phyloP scores from a whole-genome alignment of 2,797 vertebrate genomes.

The Hydrocynus forskahlii region DNA sequence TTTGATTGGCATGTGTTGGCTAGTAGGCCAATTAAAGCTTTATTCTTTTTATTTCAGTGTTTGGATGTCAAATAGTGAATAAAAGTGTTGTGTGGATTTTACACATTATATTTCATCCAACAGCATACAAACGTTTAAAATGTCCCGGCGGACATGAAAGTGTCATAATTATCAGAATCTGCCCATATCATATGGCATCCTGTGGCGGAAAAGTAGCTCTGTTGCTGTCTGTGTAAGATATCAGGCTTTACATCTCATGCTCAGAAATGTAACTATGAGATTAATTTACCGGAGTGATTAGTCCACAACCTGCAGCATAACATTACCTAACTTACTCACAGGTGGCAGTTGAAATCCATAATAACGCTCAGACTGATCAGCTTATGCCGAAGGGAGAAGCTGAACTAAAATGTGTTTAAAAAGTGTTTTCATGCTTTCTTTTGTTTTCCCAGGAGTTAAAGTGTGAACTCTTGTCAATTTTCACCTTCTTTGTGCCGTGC shows the following conservation, averaged over 20 bases:
- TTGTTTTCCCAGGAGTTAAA: background rate
- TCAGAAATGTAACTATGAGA: background rate
- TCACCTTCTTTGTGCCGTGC: background rate
- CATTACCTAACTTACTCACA: conserved; percentile 32
- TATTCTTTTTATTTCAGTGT: too few relatives aligned
- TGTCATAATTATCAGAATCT: background rate
- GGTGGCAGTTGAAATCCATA: conserved; percentile 54
- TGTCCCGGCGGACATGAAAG: too few relatives aligned
- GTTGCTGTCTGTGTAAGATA: background rate
- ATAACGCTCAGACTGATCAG: conserved; percentile 21
- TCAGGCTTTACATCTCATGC: background rate
- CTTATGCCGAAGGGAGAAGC: background rate
- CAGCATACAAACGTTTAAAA: too few relatives aligned
- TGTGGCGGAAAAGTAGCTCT: background rate
- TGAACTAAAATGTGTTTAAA: background rate
- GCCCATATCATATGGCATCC: background rate
- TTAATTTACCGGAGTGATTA: background rate
- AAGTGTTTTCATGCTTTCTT: background rate
- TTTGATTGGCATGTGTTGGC: too few relatives aligned
- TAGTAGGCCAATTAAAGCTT: too few relatives aligned
- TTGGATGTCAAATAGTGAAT: too few relatives aligned
- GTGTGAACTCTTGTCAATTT: background rate
- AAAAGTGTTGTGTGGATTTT: too few relatives aligned
- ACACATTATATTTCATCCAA: too few relatives aligned
- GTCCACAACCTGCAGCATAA: background rate